A percentile compares a stretch with the other conserved stretches of the same genome.
These are phyloP conservation scores for Orius laevigatus DNA, from an alignment of 1,140 invertebrate genomes.

Conservation along the genomic window DNA sequence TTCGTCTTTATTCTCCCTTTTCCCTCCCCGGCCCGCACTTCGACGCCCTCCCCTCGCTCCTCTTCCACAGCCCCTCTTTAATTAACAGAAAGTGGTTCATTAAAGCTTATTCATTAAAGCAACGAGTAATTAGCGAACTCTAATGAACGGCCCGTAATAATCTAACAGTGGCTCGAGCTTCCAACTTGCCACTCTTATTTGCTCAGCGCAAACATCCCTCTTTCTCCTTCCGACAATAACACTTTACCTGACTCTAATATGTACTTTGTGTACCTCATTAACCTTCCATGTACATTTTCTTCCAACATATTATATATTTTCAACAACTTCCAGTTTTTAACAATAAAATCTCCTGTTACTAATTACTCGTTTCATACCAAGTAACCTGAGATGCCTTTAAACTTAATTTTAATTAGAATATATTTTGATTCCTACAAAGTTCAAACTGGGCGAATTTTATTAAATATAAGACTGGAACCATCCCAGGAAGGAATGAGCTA, in stretches of 20 bases:
- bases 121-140: constrained; percentile 71
- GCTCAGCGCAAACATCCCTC: constrained; percentile 10
- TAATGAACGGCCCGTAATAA: constrained; percentile 40
- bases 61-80: constrained; percentile 37
- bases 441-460: too few species aligned
- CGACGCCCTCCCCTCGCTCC: constrained; percentile 1
- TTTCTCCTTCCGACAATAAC: constrained; percentile 13
- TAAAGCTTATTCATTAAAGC: constrained; percentile 74
- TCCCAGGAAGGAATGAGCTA: too few species aligned
- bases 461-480: too few species aligned
- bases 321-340: too few species aligned
- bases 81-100: constrained; percentile 75
- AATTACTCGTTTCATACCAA: too few species aligned
- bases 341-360: too few species aligned
- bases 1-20: constrained; percentile 7
- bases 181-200: constrained; percentile 10
- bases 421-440: too few species aligned
- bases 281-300: neutral
- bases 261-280: constrained; percentile 14
- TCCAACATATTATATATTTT: too few species aligned
- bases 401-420: too few species aligned
- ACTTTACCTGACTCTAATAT: constrained; percentile 6
- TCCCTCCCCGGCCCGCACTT: neutral
- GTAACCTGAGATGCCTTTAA: too few species aligned
- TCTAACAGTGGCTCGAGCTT: constrained; percentile 14